phyloP scores from a whole-genome alignment of 2,113 vertebrate species.

The Helogale parvula region DNA sequence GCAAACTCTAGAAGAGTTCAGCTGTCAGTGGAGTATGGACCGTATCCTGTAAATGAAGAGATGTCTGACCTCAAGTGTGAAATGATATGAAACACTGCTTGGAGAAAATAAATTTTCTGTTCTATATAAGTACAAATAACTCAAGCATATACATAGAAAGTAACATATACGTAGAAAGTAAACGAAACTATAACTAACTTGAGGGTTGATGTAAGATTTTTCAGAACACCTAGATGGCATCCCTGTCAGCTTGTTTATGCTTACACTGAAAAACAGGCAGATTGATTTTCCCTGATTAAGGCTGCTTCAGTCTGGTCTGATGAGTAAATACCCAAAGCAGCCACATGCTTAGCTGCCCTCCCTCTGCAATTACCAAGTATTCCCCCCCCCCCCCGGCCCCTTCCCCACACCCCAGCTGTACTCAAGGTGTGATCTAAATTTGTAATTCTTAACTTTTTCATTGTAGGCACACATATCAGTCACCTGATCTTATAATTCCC shows the following conservation, averaged over 20 bases:
- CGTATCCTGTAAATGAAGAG: background rate
- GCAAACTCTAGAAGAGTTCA: background rate
- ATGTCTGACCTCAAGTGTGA: background rate
- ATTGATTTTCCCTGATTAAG: conserved; percentile 52
- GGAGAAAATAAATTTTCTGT: background rate
- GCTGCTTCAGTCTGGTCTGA: conserved; percentile 53
- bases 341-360: conserved; percentile 25
- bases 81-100: background rate
- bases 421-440: background rate
- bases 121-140: background rate
- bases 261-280: conserved; percentile 35
- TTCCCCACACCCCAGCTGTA: background rate
- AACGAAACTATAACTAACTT: background rate
- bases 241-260: background rate
- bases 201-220: background rate
- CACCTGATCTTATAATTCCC: background rate
- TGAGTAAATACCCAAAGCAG: conserved; percentile 32
- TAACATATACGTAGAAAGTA: background rate
- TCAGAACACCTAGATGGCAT: conserved; percentile 12
- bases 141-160: background rate
- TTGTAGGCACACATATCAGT: background rate
- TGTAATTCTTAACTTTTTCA: background rate
- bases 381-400: background rate
- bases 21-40: background rate
- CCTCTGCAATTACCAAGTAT: background rate